A percentile compares a stretch with the other conserved stretches of the same genome.
Evolutionary conservation across 2,113 vertebrate genomes (phyloP).

Genomic region (Lepidothrix coronata): DNA sequence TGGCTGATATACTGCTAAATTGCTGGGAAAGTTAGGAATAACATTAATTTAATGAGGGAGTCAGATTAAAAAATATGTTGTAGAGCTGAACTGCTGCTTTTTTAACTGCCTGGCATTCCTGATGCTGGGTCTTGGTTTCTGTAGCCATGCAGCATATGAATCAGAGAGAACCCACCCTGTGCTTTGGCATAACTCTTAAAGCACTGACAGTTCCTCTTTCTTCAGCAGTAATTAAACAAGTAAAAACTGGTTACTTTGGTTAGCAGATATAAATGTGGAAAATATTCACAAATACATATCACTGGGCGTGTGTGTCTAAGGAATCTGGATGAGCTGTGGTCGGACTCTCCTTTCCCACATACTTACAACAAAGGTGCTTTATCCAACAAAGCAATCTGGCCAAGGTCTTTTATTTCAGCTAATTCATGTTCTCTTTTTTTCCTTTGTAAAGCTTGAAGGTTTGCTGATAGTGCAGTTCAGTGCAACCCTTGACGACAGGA

Average conservation of each 20-base stretch:
- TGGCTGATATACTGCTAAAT: neutral
- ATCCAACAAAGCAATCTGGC: slow-evolving; percentile 51
- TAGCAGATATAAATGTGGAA: slow-evolving; percentile 61
- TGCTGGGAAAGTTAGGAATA: slow-evolving; percentile 8
- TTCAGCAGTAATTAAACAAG: slow-evolving; percentile 63
- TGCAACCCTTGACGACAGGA: neutral
- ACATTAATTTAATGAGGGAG: neutral
- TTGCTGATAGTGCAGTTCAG: slow-evolving; percentile 2
- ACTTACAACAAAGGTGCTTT: slow-evolving; percentile 63
- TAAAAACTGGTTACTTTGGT: slow-evolving; percentile 67
- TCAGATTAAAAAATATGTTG: slow-evolving; percentile 33
- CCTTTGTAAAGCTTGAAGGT: neutral
- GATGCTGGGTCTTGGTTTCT: slow-evolving; percentile 62
- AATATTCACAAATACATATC: slow-evolving; percentile 27
- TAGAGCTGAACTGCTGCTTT: slow-evolving; percentile 9
- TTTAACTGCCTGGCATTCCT: slow-evolving; percentile 62
- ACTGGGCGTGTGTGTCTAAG: slow-evolving; percentile 57
- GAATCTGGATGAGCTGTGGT: slow-evolving; percentile 65
- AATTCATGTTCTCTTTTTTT: neutral
- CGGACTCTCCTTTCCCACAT: slow-evolving; percentile 61
- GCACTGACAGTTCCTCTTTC: slow-evolving; percentile 57
- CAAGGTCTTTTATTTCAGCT: slow-evolving; percentile 55
- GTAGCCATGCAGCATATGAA: slow-evolving; percentile 65
- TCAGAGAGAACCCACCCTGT: slow-evolving; percentile 63
- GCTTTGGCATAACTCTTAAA: slow-evolving; percentile 53